These are phyloP conservation scores for Tychaedon coryphoeus DNA, from an alignment of 2,113 vertebrate genomes.

Conservation along the genomic window DNA sequence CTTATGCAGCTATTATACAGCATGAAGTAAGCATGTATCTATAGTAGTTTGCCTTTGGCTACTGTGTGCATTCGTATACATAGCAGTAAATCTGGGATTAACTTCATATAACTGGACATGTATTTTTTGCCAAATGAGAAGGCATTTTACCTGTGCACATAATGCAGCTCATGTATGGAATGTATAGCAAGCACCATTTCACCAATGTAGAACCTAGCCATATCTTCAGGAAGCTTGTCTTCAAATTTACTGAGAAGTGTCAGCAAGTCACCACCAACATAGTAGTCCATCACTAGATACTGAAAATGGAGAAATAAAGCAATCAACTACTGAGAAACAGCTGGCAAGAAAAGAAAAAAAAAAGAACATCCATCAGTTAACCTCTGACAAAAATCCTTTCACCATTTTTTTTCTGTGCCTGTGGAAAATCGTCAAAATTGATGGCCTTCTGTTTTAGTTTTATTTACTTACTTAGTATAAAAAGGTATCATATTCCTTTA, in stretches of 20 bases:
- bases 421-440: background rate
- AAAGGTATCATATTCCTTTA: background rate
- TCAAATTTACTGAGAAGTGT: conserved; percentile 98
- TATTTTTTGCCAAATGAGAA: background rate
- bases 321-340: background rate
- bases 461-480: background rate
- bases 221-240: conserved; percentile 95
- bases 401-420: background rate
- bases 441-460: background rate
- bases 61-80: background rate
- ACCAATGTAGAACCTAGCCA: conserved; percentile 94
- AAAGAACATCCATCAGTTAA: background rate
- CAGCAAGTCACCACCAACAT: conserved; percentile 94
- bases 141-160: conserved; percentile 86
- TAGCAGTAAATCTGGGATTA: background rate
- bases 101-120: background rate
- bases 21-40: background rate
- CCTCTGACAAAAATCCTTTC: background rate
- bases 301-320: conserved; percentile 43
- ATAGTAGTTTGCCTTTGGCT: background rate
- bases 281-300: conserved; percentile 99
- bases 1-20: background rate
- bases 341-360: background rate
- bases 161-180: conserved; percentile 95
- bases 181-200: conserved; percentile 98